phyloP scores from a whole-genome alignment of 2,797 vertebrate species.

The Yasuhikotakia modesta region DNA sequence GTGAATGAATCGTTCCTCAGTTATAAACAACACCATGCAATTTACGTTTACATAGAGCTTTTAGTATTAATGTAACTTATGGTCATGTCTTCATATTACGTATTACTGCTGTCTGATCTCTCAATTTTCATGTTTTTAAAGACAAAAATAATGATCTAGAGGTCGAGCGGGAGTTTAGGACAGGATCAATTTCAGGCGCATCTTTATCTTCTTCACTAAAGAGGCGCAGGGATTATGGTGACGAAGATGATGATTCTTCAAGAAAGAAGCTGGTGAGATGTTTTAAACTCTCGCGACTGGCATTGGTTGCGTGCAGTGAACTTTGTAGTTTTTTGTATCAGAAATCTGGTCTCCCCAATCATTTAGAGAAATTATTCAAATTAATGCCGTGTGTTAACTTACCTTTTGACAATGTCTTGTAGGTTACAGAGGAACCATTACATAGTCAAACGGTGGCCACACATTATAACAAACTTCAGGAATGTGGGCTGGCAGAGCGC shows the following conservation, averaged over 20 bases:
- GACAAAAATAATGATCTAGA: not conserved
- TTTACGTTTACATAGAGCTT: not conserved
- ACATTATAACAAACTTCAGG: conserved; percentile 93
- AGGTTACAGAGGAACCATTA: conserved; percentile 68
- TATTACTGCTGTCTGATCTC: not conserved
- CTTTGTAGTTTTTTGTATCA: too few species aligned
- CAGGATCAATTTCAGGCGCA: not conserved
- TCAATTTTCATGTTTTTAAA: not conserved
- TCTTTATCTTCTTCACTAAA: conserved; percentile 28
- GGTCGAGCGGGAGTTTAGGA: not conserved
- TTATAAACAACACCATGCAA: not conserved
- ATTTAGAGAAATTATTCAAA: too few species aligned
- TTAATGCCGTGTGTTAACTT: too few species aligned
- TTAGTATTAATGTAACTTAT: not conserved
- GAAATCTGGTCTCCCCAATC: too few species aligned
- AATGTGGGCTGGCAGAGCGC: conserved; percentile 87
- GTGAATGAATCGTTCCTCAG: not conserved
- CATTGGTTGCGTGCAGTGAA: too few species aligned
- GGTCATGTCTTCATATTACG: not conserved
- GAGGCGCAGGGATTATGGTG: conserved; percentile 30
- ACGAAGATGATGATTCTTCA: conserved; percentile 7
- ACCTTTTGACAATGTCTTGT: conserved; percentile 19
- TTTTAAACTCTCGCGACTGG: too few species aligned
- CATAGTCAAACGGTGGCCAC: conserved; percentile 87
- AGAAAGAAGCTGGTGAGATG: conserved; percentile 48